Evolutionary conservation across 2,888 invertebrate species (phyloP).

Genomic region (Sinohyriopsis cumingii): DNA sequence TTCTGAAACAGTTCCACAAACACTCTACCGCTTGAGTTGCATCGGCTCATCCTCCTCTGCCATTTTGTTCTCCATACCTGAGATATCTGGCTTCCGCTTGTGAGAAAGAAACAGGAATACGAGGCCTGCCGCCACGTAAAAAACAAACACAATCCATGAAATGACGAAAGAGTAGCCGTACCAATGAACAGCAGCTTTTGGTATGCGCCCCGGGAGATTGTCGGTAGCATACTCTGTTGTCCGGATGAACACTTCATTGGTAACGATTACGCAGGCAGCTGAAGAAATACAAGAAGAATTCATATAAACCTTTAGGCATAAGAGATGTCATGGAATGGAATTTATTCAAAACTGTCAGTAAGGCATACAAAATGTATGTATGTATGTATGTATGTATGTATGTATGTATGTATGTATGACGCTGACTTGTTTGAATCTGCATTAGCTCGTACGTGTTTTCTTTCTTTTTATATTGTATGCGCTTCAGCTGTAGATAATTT

Average conservation of each 20-base stretch:
- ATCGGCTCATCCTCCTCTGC: constrained; percentile 90
- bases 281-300: constrained; percentile 59
- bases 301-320: too few species aligned
- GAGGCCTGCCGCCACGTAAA: constrained; percentile 80
- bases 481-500: too few species aligned
- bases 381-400: too few species aligned
- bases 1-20: neutral
- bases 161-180: constrained; percentile 77
- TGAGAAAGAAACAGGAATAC: constrained; percentile 87
- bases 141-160: constrained; percentile 83
- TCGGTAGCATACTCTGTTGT: constrained; percentile 82
- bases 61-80: constrained; percentile 83
- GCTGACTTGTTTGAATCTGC: too few species aligned
- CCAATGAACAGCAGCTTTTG: constrained; percentile 78
- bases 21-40: constrained; percentile 76
- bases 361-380: too few species aligned
- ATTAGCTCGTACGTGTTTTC: too few species aligned
- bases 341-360: too few species aligned
- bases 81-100: constrained; percentile 88
- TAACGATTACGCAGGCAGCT: constrained; percentile 86
- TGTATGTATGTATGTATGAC: too few species aligned
- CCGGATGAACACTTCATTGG: constrained; percentile 85
- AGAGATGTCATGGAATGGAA: too few species aligned
- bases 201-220: constrained; percentile 80
- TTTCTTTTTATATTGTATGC: too few species aligned